A percentile compares a stretch with the other conserved stretches of the same genome.
phyloP scores from a whole-genome alignment of 2,797 vertebrate species.

The Channa striata region DNA sequence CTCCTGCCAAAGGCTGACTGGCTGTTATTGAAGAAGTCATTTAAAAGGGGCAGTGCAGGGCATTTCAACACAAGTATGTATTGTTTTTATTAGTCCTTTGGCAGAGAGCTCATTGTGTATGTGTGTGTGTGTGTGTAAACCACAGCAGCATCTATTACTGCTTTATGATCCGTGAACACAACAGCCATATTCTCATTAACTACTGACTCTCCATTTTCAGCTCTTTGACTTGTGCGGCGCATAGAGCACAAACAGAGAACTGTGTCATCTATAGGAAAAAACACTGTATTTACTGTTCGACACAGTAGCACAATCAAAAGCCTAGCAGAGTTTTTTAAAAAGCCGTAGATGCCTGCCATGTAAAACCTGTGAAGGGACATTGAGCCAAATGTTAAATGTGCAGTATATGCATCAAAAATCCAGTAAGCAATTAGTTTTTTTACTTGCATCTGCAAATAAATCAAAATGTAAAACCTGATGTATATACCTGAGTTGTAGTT shows the following conservation, averaged over 20 bases:
- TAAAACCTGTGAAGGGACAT: too few relatives aligned
- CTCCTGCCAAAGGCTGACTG: background rate
- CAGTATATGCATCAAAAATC: too few relatives aligned
- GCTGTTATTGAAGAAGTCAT: constrained; percentile 2
- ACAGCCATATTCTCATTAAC: constrained; percentile 1
- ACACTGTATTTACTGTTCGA: too few relatives aligned
- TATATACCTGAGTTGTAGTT: too few relatives aligned
- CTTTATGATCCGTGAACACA: constrained; percentile 9
- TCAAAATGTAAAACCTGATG: too few relatives aligned
- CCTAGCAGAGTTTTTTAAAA: too few relatives aligned
- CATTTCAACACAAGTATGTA: constrained; percentile 17
- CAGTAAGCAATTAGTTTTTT: too few relatives aligned
- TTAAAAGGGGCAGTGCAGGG: background rate
- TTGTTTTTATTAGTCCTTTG: constrained; percentile 24
- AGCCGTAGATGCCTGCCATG: too few relatives aligned
- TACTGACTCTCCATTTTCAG: background rate
- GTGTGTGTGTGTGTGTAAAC: constrained; percentile 3
- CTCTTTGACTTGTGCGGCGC: background rate
- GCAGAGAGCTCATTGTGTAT: constrained; percentile 4
- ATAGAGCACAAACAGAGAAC: background rate
- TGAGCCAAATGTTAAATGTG: too few relatives aligned
- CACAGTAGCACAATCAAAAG: too few relatives aligned
- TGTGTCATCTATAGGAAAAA: too few relatives aligned
- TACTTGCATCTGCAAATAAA: too few relatives aligned
- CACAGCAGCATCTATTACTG: constrained; percentile 2